Evolutionary conservation across 2,797 vertebrate genomes (phyloP), one percentile per base, ranked within the genome.

Genomic region (Pitangus sulphuratus): DNA sequence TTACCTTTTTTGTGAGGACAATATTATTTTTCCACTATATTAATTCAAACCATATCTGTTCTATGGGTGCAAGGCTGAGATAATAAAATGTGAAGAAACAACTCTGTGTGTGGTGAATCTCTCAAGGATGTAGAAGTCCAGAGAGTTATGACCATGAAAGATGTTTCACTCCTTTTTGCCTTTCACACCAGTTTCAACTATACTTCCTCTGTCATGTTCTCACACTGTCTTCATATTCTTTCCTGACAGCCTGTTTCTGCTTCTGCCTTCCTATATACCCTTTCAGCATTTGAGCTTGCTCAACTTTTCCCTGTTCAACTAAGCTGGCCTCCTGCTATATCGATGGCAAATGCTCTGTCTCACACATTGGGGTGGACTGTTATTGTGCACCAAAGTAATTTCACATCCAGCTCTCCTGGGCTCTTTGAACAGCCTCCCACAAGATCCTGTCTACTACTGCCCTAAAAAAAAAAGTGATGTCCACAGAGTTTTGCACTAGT

Each of bases 311-410:
- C 22, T 71, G 1, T 78, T 75, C 30, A 60, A 3, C 18, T 20
- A 71, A 37, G 11, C 45, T 69, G 65, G 22, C 25, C 26, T 84
- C 44, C 30, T 71, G 22, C 54, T 72, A 0, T 21, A 12, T 14
- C 0, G 0, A 7, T 61, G 37, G 5, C 40, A 20, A 0, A 1
- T 48, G 28, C 25, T n/a, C n/a, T 19, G 9, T 40, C 40, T 40
- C 42, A 7, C 28, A 7, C 18, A 3, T 21, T 22, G 26, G 14
- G 7, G n/a, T 25, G n/a, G 13, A 17, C 35, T 71, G 2, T 39
- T 64, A n/a, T 26, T 75, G 31, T 61, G n/a, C 42, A 87, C 31
- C 9, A 50, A 65, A 37, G 11, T 1, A 3, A 4, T 45, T 68
- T 16, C 33, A 50, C 37, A 79, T 45, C 16, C 66, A 83, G 0